Base-by-base conservation (phyloP, 2,797 vertebrate species). In the Hyperoplus lanceolatus region DNA sequence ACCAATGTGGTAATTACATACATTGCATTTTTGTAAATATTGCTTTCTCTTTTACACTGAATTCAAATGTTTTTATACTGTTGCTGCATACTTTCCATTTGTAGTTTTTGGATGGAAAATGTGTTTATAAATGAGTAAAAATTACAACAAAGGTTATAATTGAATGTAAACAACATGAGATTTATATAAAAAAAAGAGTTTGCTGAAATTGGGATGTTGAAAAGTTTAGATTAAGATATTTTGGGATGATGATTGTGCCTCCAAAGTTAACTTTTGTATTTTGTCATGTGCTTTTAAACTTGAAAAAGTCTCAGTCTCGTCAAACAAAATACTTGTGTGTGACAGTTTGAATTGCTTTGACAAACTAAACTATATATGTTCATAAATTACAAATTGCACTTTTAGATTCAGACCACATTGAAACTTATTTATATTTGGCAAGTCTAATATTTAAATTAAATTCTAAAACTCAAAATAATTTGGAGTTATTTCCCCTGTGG, bases 1-100 rank as follows among this genome's bases (percentile, higher is more conserved):
- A 46, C 21, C 60, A 18, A 41, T 59, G 56, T 66, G 50, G 29
- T 55, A 29, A 29, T 29, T 29, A 60, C 18, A 41, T 29, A 70
- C 11, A 43, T 41, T 21, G 13, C 42, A n/a, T 59, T 74, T 84
- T 77, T 93, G 89, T 92, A 93, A 80, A 91, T 93, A 86, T 11
- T 56, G 53, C 78, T 75, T 76, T 58, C 41, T 71, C 43, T 80
- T 82, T 79, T 76, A 75, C 51, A 73, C 42, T 69, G 9, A 85
- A 86, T 71, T 84, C 14, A 41, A 77, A 54, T 76, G 41, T 86
- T 85, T 81, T 71, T 86, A 86, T 69, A 62, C 53, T 64, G 58
- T 77, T 78, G n/a, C 53, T 51, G 16, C 60, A 5, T 57, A 42
- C 21, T 80, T 77, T 79, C 9, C 60, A 18, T 64, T 83, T 71